Evolutionary conservation across 1,140 invertebrate genomes (phyloP), one percentile per base, ranked within the genome.

Genomic region (Drosophila ironensis): DNA sequence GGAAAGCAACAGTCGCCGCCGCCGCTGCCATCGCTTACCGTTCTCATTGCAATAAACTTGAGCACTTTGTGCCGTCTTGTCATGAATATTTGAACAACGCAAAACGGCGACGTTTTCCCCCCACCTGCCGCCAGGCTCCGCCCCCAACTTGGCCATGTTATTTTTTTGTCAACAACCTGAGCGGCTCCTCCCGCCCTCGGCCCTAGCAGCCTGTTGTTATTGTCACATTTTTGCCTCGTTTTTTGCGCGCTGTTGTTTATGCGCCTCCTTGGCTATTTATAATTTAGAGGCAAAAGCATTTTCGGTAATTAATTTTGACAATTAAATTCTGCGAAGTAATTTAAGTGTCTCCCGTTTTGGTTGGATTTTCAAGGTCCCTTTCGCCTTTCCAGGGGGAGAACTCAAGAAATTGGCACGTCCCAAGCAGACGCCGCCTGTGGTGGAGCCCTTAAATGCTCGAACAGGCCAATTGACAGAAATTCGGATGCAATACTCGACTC

Each of bases 31-130:
- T 60, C 78, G 69, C 52, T 78, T 71, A 50, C 80, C 69, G 69
- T 74, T 86, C 76, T 78, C 70, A 78, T 78, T 86, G 82, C 80
- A 86, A 71, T 86, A 82, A 72, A 86, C 61, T 84, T 84, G 73
- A 84, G 78, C 78, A 78, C 80, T 86, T 78, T 84, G 59, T 84
- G 54, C 60, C 63, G 64, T 57, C 73, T 84, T 78, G 80, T 86
- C 78, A 84, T 84, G 70, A 86, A 84, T 84, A 86, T 86, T 84
- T 84, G 73, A 84, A 78, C 48, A 73, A 74, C 73, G 51, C 80
- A 86, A 81, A 84, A 73, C 80, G 78, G 52, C 73, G 64, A 61
- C 57, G 54, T 60, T 74, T 77, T 72, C 54, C 37, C 42, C 45
- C 11, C 22, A 6, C 14, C 30, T 42, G n/a, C n/a, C n/a, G n/a